These are phyloP conservation scores for Alexandromys fortis DNA, from an alignment of 2,113 vertebrate species.

Conservation along the genomic window DNA sequence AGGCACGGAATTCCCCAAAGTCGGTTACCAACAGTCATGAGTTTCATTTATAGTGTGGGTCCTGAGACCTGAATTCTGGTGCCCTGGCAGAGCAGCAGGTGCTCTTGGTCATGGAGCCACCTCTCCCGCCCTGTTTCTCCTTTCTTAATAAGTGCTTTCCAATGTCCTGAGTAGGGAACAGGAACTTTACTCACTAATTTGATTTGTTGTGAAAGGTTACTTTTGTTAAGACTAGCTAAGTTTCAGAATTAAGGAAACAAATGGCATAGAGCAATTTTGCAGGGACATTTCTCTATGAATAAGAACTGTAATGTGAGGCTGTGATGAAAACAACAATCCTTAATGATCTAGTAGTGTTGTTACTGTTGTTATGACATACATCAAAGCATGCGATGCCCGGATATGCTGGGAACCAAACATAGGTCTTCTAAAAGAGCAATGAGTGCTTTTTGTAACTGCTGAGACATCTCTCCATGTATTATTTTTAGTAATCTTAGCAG, in stretches of 20 bases:
- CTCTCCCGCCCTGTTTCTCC: background rate
- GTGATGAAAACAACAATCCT: background rate
- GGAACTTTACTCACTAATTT: background rate
- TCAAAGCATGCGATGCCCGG: background rate
- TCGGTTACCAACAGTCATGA: background rate
- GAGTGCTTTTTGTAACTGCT: background rate
- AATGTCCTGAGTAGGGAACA: background rate
- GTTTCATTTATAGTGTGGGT: background rate
- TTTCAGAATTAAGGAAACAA: background rate
- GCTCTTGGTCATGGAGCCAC: background rate
- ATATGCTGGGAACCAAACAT: background rate
- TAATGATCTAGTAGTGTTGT: background rate
- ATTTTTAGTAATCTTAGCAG: background rate
- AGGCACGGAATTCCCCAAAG: background rate
- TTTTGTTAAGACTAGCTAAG: background rate
- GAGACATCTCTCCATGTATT: background rate
- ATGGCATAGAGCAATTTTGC: background rate
- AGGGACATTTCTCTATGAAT: background rate
- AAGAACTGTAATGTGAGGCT: background rate
- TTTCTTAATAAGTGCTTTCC: background rate
- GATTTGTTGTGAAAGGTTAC: background rate
- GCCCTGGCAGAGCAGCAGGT: background rate
- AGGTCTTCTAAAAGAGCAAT: background rate
- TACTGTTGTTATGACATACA: conserved; percentile 21
- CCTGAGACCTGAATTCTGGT: background rate